Evolutionary conservation across 2,113 vertebrate genomes (phyloP).

Genomic region (Trinectes maculatus): DNA sequence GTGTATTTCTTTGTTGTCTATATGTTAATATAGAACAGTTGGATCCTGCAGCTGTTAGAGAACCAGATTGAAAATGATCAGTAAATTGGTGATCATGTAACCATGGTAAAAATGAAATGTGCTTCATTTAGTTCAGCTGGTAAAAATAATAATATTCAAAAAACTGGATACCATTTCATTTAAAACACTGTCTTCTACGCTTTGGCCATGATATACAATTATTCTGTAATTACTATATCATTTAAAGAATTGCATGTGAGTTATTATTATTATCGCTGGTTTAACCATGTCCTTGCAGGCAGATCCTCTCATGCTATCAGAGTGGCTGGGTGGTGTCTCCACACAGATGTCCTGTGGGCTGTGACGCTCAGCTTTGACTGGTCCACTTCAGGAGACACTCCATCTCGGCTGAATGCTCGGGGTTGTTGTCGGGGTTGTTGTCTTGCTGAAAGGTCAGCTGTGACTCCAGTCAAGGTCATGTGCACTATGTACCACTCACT

Average conservation of each 20-base stretch:
- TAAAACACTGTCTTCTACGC: not conserved
- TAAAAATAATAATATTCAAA: not conserved
- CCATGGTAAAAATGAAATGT: not conserved
- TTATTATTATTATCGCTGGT: not conserved
- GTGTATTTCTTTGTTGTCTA: not conserved
- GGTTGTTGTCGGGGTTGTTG: no score
- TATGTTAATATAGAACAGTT: not conserved
- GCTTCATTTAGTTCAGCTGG: not conserved
- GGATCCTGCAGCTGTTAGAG: not conserved
- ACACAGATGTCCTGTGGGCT: not conserved
- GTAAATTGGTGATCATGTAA: not conserved
- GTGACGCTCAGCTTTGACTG: no score
- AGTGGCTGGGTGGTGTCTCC: not conserved
- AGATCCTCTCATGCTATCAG: not conserved
- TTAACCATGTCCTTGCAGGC: not conserved
- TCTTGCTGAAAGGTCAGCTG: not conserved
- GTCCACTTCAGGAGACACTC: not conserved
- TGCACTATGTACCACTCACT: not conserved
- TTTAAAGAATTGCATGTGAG: not conserved
- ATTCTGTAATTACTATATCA: not conserved
- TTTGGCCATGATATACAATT: not conserved
- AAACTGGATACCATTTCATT: not conserved
- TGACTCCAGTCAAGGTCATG: not conserved
- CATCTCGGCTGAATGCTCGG: not conserved
- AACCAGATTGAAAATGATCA: not conserved